Conservation (phyloP, 2,888 invertebrate species). For the Endotricha flammealis region DNA sequence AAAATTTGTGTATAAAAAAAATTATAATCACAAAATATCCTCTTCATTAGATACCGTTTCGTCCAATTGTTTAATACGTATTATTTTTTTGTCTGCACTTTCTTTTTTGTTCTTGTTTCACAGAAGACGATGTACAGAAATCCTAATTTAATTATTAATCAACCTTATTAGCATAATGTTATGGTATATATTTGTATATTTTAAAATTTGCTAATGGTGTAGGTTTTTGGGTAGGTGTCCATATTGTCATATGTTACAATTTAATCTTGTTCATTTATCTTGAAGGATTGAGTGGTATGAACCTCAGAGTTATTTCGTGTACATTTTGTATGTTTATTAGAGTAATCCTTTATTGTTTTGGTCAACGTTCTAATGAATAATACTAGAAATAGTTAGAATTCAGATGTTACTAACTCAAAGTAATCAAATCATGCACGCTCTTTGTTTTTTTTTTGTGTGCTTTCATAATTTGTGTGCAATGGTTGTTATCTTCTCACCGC, state of each 20-base stretch:
- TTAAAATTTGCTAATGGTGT: too few species aligned
- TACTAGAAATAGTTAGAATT: too few species aligned
- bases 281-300: constrained; percentile 23
- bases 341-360: too few species aligned
- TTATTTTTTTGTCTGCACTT: constrained; percentile 3
- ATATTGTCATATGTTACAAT: constrained; percentile 26
- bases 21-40: too few species aligned
- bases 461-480: too few species aligned
- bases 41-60: constrained; percentile 6
- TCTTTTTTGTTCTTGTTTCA: constrained; percentile 1
- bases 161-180: neutral
- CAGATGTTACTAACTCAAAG: too few species aligned
- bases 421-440: too few species aligned
- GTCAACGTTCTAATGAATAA: too few species aligned
- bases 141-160: neutral
- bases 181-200: too few species aligned
- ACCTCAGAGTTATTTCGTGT: constrained; percentile 5
- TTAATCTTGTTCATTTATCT: constrained; percentile 36
- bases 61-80: constrained; percentile 1
- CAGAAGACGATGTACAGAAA: neutral
- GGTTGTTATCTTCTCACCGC: too few species aligned
- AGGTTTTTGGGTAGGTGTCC: constrained; percentile 19
- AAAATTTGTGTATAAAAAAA: too few species aligned
- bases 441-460: too few species aligned
- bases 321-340: neutral